These are phyloP conservation scores for Hyla sarda DNA, from an alignment of 2,113 vertebrate genomes.

Conservation along the genomic window DNA sequence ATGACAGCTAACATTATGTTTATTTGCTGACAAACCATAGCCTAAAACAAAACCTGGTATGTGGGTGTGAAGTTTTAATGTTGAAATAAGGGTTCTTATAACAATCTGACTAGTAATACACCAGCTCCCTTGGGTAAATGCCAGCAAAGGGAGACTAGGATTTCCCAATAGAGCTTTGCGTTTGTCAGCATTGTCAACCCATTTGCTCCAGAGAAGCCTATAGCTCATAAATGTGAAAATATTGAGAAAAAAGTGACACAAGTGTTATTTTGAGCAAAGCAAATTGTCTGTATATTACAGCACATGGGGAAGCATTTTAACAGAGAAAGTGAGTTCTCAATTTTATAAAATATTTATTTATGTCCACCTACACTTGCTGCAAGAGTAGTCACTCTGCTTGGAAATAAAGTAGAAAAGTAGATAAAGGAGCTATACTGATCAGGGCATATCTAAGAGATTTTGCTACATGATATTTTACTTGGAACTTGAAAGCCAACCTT, in stretches of 20 bases:
- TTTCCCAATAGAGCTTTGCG: not conserved
- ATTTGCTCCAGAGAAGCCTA: constrained; percentile 28
- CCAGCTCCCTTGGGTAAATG: not conserved
- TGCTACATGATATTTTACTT: not conserved
- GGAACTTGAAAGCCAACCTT: not conserved
- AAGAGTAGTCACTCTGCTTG: not conserved
- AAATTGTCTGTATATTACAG: constrained; percentile 5
- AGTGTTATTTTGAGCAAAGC: not conserved
- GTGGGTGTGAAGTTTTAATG: not conserved
- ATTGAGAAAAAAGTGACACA: not conserved
- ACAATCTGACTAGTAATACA: not conserved
- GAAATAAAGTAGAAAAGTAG: not conserved
- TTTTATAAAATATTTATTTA: not conserved
- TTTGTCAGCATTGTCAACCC: constrained; percentile 25
- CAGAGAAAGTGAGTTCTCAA: not conserved
- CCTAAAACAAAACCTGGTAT: constrained; percentile 16
- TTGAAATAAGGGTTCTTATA: not conserved
- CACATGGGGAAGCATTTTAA: not conserved
- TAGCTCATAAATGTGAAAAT: not conserved
- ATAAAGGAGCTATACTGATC: not conserved
- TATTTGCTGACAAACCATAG: constrained; percentile 35
- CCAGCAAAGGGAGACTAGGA: not conserved
- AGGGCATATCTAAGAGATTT: not conserved
- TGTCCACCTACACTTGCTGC: not conserved
- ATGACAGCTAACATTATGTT: not conserved